Evolutionary conservation across 92 coral and sea anemone species (phyloP).

Genomic region (Parazoanthus atlanticus): DNA sequence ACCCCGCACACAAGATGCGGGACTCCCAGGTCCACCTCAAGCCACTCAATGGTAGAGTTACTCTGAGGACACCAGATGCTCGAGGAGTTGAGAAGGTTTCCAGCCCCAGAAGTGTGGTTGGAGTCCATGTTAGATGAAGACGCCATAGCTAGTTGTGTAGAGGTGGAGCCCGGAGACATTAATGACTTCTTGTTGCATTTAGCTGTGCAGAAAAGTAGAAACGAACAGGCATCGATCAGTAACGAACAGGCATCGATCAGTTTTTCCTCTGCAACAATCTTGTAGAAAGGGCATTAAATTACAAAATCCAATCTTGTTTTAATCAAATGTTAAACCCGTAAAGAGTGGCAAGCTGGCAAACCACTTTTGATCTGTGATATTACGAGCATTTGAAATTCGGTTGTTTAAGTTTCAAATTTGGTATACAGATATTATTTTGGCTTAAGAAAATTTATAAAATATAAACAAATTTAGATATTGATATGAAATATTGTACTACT

Average conservation of each 20-base stretch:
- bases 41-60: constrained; percentile 27
- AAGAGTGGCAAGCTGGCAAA: too few species aligned
- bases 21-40: constrained; percentile 24
- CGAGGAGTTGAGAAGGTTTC: constrained; percentile 1
- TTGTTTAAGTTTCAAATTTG: too few species aligned
- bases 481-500: too few species aligned
- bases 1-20: constrained; percentile 19
- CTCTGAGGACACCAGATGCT: constrained; percentile 30
- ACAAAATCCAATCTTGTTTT: too few species aligned
- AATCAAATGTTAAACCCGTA: too few species aligned
- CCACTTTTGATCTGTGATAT: too few species aligned
- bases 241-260: not conserved
- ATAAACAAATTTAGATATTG: too few species aligned
- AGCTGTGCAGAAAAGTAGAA: not conserved
- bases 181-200: constrained; percentile 11
- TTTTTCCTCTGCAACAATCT: too few species aligned
- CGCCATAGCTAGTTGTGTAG: not conserved
- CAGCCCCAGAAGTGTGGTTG: not conserved
- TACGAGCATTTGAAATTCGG: too few species aligned
- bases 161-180: not conserved
- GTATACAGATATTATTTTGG: too few species aligned
- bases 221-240: not conserved
- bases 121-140: constrained; percentile 19
- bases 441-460: too few species aligned
- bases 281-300: too few species aligned